Percentiles rank a stretch among this genome's conserved stretches.
These are phyloP conservation scores for Festucalex cinctus DNA, from an alignment of 2,113 vertebrate genomes.

Conservation along the genomic window DNA sequence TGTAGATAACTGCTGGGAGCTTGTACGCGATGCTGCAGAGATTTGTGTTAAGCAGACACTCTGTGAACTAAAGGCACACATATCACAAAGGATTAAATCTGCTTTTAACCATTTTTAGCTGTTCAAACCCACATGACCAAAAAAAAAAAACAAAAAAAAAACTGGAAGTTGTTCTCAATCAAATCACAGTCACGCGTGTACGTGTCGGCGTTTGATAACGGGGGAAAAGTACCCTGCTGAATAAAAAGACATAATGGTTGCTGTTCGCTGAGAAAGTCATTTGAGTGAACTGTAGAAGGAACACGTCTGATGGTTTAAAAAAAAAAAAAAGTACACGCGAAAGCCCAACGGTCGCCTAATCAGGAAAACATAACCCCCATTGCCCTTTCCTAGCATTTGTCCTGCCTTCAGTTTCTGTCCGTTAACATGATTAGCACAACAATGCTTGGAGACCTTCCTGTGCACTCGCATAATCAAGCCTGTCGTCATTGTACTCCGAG, in stretches of 20 bases:
- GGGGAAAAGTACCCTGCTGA: slow-evolving; percentile 3
- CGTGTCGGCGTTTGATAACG: slow-evolving; percentile 37
- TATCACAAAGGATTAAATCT: slow-evolving; percentile 36
- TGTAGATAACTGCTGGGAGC: slow-evolving; percentile 9
- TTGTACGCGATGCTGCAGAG: slow-evolving; percentile 24
- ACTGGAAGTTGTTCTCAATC: slow-evolving; percentile 24
- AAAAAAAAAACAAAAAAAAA: slow-evolving; percentile 19
- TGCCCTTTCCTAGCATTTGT: slow-evolving; percentile 63
- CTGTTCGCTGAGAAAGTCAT: slow-evolving; percentile 3
- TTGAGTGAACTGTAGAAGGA: not conserved
- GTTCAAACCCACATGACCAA: slow-evolving; percentile 23
- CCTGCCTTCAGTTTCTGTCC: slow-evolving; percentile 54
- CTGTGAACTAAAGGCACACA: slow-evolving; percentile 22
- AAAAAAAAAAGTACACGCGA: slow-evolving; percentile 23
- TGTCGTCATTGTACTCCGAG: slow-evolving; percentile 62
- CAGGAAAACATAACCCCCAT: slow-evolving; percentile 62
- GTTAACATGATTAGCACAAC: slow-evolving; percentile 70
- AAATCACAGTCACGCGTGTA: slow-evolving; percentile 23
- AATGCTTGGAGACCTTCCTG: slow-evolving; percentile 59
- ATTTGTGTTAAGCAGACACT: slow-evolving; percentile 19
- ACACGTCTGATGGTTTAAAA: not conserved
- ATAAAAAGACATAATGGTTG: slow-evolving; percentile 24
- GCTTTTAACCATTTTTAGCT: slow-evolving; percentile 29
- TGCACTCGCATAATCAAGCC: slow-evolving; percentile 60
- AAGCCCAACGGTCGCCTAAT: slow-evolving; percentile 46